Conservation (phyloP, 64 coral and sea anemone species). For the Stichodactyla mertensii region DNA sequence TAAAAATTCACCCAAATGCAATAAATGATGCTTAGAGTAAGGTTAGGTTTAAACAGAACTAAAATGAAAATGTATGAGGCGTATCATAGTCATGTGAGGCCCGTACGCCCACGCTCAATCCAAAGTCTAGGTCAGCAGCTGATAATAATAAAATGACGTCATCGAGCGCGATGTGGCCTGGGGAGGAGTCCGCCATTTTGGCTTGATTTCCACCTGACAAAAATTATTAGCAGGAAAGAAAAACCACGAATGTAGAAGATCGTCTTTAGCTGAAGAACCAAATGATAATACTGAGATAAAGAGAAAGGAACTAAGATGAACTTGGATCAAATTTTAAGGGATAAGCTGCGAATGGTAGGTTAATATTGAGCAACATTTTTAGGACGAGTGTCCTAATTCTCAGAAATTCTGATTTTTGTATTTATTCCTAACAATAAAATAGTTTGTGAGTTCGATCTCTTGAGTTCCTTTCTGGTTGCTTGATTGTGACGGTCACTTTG, state of each 20-base stretch:
- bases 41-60: too few species aligned
- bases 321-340: constrained; percentile 39
- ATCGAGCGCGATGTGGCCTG: background rate
- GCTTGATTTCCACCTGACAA: background rate
- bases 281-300: background rate
- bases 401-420: background rate
- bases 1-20: background rate
- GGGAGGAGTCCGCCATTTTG: constrained; percentile 15
- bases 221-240: background rate
- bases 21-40: too few species aligned
- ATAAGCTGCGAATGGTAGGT: constrained; percentile 57
- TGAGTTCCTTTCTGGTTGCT: background rate
- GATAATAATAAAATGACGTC: background rate
- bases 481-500: too few species aligned
- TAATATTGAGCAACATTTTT: background rate
- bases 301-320: constrained; percentile 27
- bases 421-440: background rate
- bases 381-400: background rate
- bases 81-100: background rate
- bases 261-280: background rate
- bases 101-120: background rate
- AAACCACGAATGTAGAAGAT: constrained; percentile 8
- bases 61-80: too few species aligned
- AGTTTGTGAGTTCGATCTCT: background rate
- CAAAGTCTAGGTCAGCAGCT: background rate